These are phyloP conservation scores for Acleris emargana DNA, from an alignment of 2,888 invertebrate species.

Conservation along the genomic window DNA sequence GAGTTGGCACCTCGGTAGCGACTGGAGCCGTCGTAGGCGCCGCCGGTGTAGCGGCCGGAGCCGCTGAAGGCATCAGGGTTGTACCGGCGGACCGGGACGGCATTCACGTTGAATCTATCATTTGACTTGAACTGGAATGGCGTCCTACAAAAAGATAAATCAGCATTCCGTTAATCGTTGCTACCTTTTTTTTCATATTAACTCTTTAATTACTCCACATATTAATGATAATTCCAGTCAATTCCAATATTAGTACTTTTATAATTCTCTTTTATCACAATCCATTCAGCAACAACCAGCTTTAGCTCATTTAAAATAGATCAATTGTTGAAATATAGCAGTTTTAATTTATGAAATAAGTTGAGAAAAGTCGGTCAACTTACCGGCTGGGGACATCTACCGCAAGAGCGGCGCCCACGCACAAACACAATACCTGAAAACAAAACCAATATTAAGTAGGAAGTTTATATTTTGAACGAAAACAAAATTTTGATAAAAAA, in stretches of 20 bases:
- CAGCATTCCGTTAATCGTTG: neutral
- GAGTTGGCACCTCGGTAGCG: conserved; percentile 46
- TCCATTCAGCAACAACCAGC: no score
- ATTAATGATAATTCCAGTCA: no score
- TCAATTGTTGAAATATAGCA: no score
- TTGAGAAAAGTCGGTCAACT: conserved; percentile 30
- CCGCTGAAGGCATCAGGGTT: conserved; percentile 40
- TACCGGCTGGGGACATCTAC: conserved; percentile 55
- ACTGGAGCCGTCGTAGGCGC: conserved; percentile 47
- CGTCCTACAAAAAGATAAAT: conserved; percentile 39
- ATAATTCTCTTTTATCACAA: no score
- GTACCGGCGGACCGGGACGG: neutral
- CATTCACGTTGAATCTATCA: conserved; percentile 44
- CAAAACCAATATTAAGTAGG: neutral
- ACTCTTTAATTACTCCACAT: no score
- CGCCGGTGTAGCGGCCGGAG: conserved; percentile 39
- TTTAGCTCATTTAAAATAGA: no score
- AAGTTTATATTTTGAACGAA: neutral
- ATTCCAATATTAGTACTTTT: no score
- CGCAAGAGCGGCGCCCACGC: conserved; percentile 64
- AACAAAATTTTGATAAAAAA: no score
- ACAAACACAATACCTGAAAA: conserved; percentile 66
- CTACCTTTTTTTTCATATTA: no score
- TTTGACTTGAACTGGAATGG: conserved; percentile 47
- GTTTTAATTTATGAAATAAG: no score